Conservation (phyloP, 2,797 vertebrate genomes). For the Benthosema pterotum region DNA sequence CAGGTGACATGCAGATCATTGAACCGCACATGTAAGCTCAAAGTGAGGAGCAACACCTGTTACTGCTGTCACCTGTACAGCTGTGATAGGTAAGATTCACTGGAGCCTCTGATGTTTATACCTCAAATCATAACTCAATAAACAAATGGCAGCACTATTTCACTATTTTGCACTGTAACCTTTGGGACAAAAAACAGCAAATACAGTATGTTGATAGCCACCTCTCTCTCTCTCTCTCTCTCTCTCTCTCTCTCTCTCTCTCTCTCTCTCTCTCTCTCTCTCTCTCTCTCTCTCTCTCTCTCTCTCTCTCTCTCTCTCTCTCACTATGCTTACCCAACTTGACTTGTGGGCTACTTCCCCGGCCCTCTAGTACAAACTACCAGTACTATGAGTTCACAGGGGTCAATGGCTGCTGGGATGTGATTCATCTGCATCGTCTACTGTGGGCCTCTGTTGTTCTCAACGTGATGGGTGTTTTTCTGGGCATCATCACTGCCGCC, state of each 20-base stretch:
- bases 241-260: not conserved
- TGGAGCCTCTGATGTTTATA: too few relatives aligned
- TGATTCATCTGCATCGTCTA: constrained; percentile 88
- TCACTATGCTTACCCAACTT: too few relatives aligned
- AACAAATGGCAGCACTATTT: too few relatives aligned
- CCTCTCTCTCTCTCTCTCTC: constrained; percentile 6
- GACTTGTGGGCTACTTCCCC: not conserved
- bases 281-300: not conserved
- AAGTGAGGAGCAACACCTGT: constrained; percentile 90
- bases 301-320: constrained; percentile 7
- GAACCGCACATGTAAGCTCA: constrained; percentile 83
- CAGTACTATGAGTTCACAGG: constrained; percentile 88
- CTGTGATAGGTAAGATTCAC: constrained; percentile 86
- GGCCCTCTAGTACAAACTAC: constrained; percentile 78
- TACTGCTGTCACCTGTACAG: constrained; percentile 95
- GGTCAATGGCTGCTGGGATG: constrained; percentile 88
- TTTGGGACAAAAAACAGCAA: too few relatives aligned
- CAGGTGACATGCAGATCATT: constrained; percentile 87
- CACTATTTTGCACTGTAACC: too few relatives aligned
- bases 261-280: constrained; percentile 4
- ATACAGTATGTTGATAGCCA: too few relatives aligned
- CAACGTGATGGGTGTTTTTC: constrained; percentile 86
- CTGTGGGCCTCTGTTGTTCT: constrained; percentile 90
- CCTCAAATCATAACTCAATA: too few relatives aligned
- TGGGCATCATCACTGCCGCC: constrained; percentile 90